phyloP scores from a whole-genome alignment of 2,888 invertebrate species.

The Drosophila buzzatii region DNA sequence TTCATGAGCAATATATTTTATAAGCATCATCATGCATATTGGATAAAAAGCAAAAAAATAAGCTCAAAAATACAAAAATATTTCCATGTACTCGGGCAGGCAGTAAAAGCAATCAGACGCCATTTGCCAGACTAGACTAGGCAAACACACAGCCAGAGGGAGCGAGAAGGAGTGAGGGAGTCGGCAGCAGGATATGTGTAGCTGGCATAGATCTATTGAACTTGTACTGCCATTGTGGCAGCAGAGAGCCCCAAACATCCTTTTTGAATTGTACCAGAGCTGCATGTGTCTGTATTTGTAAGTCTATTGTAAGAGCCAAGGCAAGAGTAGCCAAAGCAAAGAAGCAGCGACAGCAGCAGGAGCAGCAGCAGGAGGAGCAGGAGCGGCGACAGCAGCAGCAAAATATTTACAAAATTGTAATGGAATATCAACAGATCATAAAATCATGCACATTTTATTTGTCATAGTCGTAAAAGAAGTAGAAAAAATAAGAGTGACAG shows the following conservation, averaged over 20 bases:
- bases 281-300: constrained; percentile 58
- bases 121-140: constrained; percentile 36
- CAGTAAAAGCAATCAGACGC: constrained; percentile 72
- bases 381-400: constrained; percentile 56
- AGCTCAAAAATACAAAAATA: constrained; percentile 76
- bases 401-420: constrained; percentile 82
- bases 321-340: constrained; percentile 25
- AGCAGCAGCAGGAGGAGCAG: constrained; percentile 57
- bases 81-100: constrained; percentile 60
- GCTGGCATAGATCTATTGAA: constrained; percentile 14
- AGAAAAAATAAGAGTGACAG: constrained; percentile 29
- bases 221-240: constrained; percentile 61
- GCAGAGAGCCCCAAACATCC: constrained; percentile 65
- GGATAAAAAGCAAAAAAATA: constrained; percentile 70
- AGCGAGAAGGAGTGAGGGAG: background rate
- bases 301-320: constrained; percentile 71
- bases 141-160: background rate
- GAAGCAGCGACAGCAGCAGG: constrained; percentile 40
- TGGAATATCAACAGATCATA: constrained; percentile 81
- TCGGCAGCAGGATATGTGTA: background rate
- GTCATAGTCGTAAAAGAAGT: constrained; percentile 74
- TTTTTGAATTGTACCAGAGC: constrained; percentile 63
- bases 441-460: constrained; percentile 81
- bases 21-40: constrained; percentile 80
- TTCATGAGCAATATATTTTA: constrained; percentile 77